Evolutionary conservation across 2,113 vertebrate genomes (phyloP).

Genomic region (Alexandromys fortis): DNA sequence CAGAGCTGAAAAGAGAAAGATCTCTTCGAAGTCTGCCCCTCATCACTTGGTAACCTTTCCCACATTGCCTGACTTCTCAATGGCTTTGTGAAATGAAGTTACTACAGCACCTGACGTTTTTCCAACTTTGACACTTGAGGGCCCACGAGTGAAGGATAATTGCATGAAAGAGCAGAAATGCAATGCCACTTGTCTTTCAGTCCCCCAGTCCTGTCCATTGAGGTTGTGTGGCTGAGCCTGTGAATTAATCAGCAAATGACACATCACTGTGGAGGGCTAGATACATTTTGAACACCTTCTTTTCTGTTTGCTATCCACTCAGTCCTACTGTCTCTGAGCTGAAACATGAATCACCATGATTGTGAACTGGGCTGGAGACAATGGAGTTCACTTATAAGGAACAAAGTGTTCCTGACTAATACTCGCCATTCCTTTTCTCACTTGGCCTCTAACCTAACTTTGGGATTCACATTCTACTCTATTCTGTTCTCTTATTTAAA

Average conservation of each 20-base stretch:
- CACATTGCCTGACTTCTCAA: neutral
- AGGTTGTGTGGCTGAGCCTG: slow-evolving; percentile 26
- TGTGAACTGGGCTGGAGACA: slow-evolving; percentile 32
- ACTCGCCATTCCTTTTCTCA: slow-evolving; percentile 33
- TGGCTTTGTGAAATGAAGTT: slow-evolving; percentile 36
- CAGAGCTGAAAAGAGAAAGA: neutral
- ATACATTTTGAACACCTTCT: neutral
- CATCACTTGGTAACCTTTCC: slow-evolving; percentile 14
- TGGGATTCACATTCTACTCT: slow-evolving; percentile 5
- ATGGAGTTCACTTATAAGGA: slow-evolving; percentile 61
- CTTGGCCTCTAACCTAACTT: neutral
- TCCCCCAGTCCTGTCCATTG: slow-evolving; percentile 54
- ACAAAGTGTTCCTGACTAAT: slow-evolving; percentile 6
- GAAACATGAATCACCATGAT: slow-evolving; percentile 36
- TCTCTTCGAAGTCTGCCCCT: neutral
- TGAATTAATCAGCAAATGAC: neutral
- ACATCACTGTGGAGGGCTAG: neutral
- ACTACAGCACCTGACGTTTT: neutral
- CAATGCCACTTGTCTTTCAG: slow-evolving; percentile 50
- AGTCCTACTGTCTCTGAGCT: slow-evolving; percentile 50
- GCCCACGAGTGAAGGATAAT: slow-evolving; percentile 23
- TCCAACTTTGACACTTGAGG: slow-evolving; percentile 40
- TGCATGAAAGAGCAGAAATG: slow-evolving; percentile 22
- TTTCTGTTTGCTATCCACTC: slow-evolving; percentile 41
- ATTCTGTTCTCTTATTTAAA: slow-evolving; percentile 21